A percentile compares a stretch with the other conserved stretches of the same genome.
Conservation (phyloP, 2,113 vertebrate genomes). For the Spilogale gracilis region DNA sequence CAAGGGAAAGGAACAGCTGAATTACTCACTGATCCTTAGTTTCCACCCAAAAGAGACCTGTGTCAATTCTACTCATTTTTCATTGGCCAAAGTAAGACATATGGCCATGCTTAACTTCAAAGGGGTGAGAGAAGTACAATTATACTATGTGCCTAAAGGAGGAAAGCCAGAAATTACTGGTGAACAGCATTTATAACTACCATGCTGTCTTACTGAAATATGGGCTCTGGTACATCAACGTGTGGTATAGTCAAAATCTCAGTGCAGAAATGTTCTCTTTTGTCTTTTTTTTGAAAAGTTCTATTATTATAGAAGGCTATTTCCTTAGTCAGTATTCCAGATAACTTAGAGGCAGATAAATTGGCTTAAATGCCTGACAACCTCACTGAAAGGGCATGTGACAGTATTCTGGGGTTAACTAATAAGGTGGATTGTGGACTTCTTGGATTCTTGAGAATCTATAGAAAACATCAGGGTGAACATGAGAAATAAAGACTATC, state of each 20-base stretch:
- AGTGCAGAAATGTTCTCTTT: background rate
- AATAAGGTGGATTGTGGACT: background rate
- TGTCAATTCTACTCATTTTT: slow-evolving; percentile 37
- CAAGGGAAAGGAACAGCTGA: background rate
- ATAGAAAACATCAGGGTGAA: background rate
- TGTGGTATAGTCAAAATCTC: slow-evolving; percentile 7
- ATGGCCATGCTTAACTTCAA: background rate
- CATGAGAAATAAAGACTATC: background rate
- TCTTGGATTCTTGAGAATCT: slow-evolving; percentile 8
- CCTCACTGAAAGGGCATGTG: background rate
- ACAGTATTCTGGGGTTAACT: slow-evolving; percentile 25
- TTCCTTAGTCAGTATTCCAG: background rate
- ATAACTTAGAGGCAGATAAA: slow-evolving; percentile 24
- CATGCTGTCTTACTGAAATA: background rate
- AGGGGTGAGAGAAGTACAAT: background rate
- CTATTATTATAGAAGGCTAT: background rate
- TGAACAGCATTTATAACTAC: background rate
- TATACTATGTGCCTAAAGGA: background rate
- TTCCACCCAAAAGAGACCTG: slow-evolving; percentile 35
- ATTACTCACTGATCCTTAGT: background rate
- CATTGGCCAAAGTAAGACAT: background rate
- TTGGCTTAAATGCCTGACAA: background rate
- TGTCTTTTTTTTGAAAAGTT: slow-evolving; percentile 11
- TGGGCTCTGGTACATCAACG: background rate
- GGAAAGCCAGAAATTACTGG: slow-evolving; percentile 15